Conservation (phyloP, 2,113 vertebrate species). For the Megaceryle maxima region DNA sequence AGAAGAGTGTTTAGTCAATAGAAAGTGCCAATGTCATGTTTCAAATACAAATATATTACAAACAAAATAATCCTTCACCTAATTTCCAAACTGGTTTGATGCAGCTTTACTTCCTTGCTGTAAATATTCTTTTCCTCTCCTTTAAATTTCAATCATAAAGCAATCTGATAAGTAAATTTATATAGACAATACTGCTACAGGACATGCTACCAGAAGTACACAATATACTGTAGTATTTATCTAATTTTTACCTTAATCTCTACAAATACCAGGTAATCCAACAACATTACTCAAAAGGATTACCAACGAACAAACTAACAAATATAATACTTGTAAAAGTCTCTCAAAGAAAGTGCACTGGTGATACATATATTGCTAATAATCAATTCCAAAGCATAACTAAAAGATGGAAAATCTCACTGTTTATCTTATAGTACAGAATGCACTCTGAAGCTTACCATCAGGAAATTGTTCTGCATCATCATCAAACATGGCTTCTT, state of each 20-base stretch:
- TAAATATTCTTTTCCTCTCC: background rate
- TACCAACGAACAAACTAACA: background rate
- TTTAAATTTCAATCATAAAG: background rate
- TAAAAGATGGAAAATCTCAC: background rate
- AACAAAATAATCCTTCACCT: background rate
- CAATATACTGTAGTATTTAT: background rate
- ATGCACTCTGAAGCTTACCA: conserved; percentile 68
- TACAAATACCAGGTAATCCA: background rate
- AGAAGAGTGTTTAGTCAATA: conserved; percentile 28
- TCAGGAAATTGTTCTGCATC: conserved; percentile 85
- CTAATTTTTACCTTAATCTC: background rate
- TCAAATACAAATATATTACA: conserved; percentile 18
- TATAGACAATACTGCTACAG: background rate
- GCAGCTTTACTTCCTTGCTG: background rate
- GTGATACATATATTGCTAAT: background rate
- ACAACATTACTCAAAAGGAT: background rate
- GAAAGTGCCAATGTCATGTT: conserved; percentile 4
- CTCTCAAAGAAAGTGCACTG: background rate
- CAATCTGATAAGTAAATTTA: background rate
- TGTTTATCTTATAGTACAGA: background rate
- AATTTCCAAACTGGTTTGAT: background rate
- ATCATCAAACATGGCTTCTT: conserved; percentile 89
- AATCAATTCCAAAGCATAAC: background rate
- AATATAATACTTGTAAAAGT: background rate
- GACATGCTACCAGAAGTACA: background rate